These are phyloP conservation scores for Blastobasis lacticolella DNA, from an alignment of 2,888 invertebrate species.

Conservation along the genomic window DNA sequence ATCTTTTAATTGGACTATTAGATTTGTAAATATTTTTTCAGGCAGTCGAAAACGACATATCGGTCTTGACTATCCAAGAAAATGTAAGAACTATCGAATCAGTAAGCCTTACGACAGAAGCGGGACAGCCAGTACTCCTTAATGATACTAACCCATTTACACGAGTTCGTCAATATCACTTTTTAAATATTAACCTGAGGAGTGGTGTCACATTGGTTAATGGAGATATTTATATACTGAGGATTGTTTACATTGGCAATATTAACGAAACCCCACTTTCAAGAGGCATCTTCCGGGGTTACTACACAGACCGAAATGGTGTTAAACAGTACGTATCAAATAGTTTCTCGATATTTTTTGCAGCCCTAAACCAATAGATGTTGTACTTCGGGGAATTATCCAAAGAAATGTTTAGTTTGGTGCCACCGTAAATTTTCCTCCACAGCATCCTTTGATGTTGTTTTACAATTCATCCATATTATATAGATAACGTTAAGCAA, in stretches of 20 bases:
- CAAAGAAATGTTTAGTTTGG: not conserved
- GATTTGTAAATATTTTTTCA: slow-evolving; percentile 22
- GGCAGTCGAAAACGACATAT: slow-evolving; percentile 32
- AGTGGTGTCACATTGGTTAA: slow-evolving; percentile 32
- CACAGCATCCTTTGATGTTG: no score
- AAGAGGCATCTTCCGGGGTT: slow-evolving; percentile 61
- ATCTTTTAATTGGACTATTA: no score
- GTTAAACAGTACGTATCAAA: slow-evolving; percentile 38
- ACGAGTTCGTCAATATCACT: slow-evolving; percentile 39
- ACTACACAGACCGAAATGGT: slow-evolving; percentile 38
- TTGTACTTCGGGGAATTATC: not conserved
- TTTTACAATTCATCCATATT: no score
- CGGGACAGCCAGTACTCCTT: slow-evolving; percentile 22
- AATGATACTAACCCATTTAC: slow-evolving; percentile 28
- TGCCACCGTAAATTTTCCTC: not conserved
- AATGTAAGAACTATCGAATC: slow-evolving; percentile 41
- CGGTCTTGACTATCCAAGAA: slow-evolving; percentile 45
- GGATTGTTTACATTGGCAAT: slow-evolving; percentile 48
- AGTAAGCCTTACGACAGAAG: slow-evolving; percentile 27
- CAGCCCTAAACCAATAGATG: not conserved
- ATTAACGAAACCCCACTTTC: slow-evolving; percentile 62
- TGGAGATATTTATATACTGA: slow-evolving; percentile 32
- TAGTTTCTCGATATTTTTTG: not conserved
- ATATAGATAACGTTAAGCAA: no score
- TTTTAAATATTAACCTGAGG: slow-evolving; percentile 45